phyloP scores from a whole-genome alignment of 2,797 vertebrate genomes.

The Mus spretus region DNA sequence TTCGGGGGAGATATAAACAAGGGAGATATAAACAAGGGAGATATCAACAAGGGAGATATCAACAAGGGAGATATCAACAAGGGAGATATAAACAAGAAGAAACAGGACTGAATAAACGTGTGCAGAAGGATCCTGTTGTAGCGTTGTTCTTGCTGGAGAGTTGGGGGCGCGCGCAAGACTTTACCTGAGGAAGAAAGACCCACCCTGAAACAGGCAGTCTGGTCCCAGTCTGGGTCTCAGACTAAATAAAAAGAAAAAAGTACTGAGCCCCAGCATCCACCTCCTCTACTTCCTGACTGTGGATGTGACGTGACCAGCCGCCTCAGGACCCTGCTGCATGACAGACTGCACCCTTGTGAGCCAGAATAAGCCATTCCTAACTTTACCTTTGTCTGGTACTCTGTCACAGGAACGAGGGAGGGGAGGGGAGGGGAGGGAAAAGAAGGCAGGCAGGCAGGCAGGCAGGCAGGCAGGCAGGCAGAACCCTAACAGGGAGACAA shows the following conservation, averaged over 20 bases:
- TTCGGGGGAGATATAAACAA: no score
- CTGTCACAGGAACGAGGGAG: neutral
- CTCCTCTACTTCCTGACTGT: neutral
- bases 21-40: no score
- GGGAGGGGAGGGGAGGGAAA: no score
- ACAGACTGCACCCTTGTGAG: neutral
- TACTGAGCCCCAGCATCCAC: neutral
- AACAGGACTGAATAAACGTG: no score
- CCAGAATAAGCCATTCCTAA: neutral
- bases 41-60: no score
- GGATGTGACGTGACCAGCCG: no score
- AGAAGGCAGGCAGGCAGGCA: neutral
- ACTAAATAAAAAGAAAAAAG: neutral
- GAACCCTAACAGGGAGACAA: neutral
- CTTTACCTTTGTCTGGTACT: neutral
- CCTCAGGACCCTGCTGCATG: neutral
- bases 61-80: no score
- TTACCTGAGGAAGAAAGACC: neutral
- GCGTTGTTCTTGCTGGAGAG: no score
- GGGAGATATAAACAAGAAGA: no score
- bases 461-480: accelerated
- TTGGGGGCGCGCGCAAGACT: no score
- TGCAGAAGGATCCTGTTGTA: no score
- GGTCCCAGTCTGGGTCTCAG: neutral
- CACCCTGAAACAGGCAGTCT: neutral